Evolutionary conservation across 2,113 vertebrate genomes (phyloP).

Genomic region (Myiozetetes cayanensis): DNA sequence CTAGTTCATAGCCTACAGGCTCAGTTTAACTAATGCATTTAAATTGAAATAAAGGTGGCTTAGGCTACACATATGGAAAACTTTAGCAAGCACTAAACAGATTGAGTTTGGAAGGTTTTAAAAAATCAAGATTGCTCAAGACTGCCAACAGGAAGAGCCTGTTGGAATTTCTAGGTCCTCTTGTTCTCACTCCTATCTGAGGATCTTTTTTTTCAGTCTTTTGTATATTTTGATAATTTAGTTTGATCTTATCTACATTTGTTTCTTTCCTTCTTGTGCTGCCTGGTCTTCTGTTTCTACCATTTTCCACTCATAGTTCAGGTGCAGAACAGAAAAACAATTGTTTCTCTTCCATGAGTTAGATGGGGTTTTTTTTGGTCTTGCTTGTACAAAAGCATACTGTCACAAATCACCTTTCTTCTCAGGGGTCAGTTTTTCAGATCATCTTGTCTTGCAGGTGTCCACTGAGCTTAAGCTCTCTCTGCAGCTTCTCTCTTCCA

Average conservation of each 20-base stretch:
- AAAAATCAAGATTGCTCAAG: background rate
- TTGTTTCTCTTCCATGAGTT: background rate
- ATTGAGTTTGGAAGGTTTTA: background rate
- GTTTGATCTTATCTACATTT: background rate
- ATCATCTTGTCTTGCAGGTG: conserved; percentile 31
- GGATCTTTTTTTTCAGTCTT: background rate
- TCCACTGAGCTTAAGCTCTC: conserved; percentile 31
- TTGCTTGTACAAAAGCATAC: background rate
- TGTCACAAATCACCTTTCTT: conserved; percentile 31
- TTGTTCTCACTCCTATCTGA: background rate
- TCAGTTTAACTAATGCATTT: background rate
- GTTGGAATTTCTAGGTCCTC: background rate
- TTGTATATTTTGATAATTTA: background rate
- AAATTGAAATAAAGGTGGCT: background rate
- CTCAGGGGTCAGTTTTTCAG: conserved; percentile 39
- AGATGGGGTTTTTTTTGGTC: background rate
- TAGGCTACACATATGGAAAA: background rate
- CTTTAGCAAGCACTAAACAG: background rate
- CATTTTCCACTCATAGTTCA: background rate
- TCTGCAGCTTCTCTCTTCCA: conserved; percentile 28
- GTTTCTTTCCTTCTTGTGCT: background rate
- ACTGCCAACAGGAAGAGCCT: background rate
- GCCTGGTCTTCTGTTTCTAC: background rate
- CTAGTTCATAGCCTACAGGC: background rate
- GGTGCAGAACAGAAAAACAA: background rate